Conservation (phyloP, 2,888 invertebrate genomes). For the Chloroclysta siterata region DNA sequence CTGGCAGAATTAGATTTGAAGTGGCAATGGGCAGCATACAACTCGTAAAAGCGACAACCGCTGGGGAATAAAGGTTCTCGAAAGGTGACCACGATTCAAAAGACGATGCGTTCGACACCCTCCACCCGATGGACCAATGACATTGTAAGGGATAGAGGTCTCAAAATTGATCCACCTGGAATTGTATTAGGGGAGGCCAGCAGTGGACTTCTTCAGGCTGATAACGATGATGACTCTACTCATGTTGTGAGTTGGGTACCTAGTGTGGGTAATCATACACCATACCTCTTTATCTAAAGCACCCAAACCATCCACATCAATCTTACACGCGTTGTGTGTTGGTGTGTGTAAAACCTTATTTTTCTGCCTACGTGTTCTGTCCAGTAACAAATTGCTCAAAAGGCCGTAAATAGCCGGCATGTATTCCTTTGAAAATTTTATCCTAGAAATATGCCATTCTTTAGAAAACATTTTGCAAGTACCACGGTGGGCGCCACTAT, state of each 20-base stretch:
- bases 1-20: too few relatives aligned
- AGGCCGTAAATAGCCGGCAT: constrained; percentile 38
- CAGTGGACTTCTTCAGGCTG: too few relatives aligned
- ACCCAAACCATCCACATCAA: constrained; percentile 8
- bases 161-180: too few relatives aligned
- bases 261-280: neutral
- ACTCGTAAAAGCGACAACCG: too few relatives aligned
- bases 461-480: constrained; percentile 32
- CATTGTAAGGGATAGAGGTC: too few relatives aligned
- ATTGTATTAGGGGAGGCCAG: too few relatives aligned
- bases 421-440: constrained; percentile 40
- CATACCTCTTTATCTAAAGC: neutral
- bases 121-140: too few relatives aligned
- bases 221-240: neutral
- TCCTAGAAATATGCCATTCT: constrained; percentile 38
- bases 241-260: too few relatives aligned
- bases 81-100: too few relatives aligned
- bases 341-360: constrained; percentile 21
- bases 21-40: too few relatives aligned
- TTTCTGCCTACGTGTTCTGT: constrained; percentile 29
- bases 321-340: neutral
- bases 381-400: constrained; percentile 40
- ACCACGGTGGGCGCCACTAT: constrained; percentile 38
- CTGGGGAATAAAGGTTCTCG: too few relatives aligned
- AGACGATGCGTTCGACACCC: too few relatives aligned